These are phyloP conservation scores for Chaetodon auriga DNA, from an alignment of 2,113 vertebrate species.

Conservation along the genomic window DNA sequence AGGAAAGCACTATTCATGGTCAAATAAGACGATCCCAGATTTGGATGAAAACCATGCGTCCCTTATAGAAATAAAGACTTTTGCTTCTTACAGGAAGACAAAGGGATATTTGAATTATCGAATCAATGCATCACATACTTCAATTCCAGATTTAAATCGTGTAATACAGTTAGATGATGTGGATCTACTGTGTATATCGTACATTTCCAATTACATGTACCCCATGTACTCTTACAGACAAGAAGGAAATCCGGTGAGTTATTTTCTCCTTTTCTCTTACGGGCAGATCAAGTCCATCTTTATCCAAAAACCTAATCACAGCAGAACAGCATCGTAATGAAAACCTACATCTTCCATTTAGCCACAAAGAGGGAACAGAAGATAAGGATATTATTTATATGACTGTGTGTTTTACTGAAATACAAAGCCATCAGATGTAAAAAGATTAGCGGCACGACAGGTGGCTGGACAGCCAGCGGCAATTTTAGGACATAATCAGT, in stretches of 20 bases:
- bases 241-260: conserved; percentile 55
- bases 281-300: conserved; percentile 71
- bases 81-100: conserved; percentile 28
- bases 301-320: conserved; percentile 63
- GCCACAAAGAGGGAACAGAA: conserved; percentile 42
- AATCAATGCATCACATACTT: background rate
- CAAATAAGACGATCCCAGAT: conserved; percentile 64
- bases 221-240: conserved; percentile 30
- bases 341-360: conserved; percentile 57
- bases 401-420: conserved; percentile 59
- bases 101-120: conserved; percentile 42
- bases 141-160: conserved; percentile 17
- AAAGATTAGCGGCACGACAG: conserved; percentile 54
- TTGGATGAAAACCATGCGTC: conserved; percentile 45
- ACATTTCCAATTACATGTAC: conserved; percentile 46
- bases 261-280: conserved; percentile 47
- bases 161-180: conserved; percentile 18
- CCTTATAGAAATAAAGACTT: conserved; percentile 53
- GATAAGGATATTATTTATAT: conserved; percentile 67
- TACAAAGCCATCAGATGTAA: conserved; percentile 59
- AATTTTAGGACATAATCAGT: conserved; percentile 66
- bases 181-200: conserved; percentile 41
- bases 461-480: conserved; percentile 52
- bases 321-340: conserved; percentile 43
- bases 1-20: conserved; percentile 74